phyloP scores from a whole-genome alignment of 1,140 invertebrate genomes.

The Cotesia vestalis region DNA sequence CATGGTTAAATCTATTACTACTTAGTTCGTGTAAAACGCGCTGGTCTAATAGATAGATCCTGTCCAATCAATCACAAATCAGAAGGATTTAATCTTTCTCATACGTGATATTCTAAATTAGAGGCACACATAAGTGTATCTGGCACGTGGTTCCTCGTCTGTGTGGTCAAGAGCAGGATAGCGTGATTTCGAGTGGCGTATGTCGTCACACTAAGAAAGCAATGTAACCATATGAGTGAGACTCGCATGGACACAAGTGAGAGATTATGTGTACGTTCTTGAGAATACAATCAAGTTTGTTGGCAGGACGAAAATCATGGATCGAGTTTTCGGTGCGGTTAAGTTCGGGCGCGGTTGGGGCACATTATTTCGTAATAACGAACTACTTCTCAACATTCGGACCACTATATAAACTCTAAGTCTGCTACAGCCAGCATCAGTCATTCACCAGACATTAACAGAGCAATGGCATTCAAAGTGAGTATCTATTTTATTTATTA shows the following conservation, averaged over 20 bases:
- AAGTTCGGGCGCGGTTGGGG: constrained; percentile 22
- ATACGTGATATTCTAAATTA: not conserved
- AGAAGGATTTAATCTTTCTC: too few relatives aligned
- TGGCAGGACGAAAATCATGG: constrained; percentile 23
- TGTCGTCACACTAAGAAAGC: constrained; percentile 16
- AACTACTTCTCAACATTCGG: constrained; percentile 29
- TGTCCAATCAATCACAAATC: too few relatives aligned
- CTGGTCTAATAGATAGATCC: not conserved
- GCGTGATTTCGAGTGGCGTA: constrained; percentile 14
- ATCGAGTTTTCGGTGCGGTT: constrained; percentile 22
- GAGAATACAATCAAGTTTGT: not conserved
- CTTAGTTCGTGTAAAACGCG: not conserved
- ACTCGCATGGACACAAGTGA: not conserved
- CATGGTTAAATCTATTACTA: constrained; percentile 15
- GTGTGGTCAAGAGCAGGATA: not conserved
- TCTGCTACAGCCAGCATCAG: constrained; percentile 30
- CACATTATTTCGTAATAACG: constrained; percentile 30
- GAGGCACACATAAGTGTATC: not conserved
- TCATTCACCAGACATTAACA: constrained; percentile 28
- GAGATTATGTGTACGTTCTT: not conserved
- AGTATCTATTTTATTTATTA: constrained; percentile 5
- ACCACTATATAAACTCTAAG: constrained; percentile 28
- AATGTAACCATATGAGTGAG: not conserved
- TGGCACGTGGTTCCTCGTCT: too few relatives aligned
- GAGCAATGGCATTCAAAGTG: constrained; percentile 35